Conservation (phyloP, 2,797 vertebrate genomes). For the Nannoperca australis region DNA sequence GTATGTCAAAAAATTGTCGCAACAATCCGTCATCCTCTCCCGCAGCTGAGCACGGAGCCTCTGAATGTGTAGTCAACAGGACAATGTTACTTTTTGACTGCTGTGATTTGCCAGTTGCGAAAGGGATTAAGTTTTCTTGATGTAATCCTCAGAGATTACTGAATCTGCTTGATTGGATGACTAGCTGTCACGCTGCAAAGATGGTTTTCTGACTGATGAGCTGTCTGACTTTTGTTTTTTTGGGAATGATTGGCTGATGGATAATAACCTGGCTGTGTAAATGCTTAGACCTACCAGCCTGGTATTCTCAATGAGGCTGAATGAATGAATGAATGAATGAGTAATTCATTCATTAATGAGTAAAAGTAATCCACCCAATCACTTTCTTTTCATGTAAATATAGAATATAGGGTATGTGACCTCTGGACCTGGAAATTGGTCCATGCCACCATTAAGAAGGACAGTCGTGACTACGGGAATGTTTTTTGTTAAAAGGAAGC, state of each 20-base stretch:
- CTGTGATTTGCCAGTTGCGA: slow-evolving; percentile 45
- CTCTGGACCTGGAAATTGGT: background rate
- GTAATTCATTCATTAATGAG: background rate
- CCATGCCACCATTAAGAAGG: background rate
- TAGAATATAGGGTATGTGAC: too few relatives aligned
- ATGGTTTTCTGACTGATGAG: slow-evolving; percentile 20
- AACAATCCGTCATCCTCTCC: slow-evolving; percentile 13
- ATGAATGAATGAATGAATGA: background rate
- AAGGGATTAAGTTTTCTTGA: slow-evolving; percentile 40
- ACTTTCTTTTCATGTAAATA: background rate
- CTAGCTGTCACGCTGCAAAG: background rate
- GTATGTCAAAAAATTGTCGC: slow-evolving; percentile 16
- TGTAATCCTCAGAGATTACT: slow-evolving; percentile 53
- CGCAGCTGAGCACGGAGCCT: background rate
- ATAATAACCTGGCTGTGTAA: background rate
- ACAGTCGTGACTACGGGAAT: background rate
- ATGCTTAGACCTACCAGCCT: background rate
- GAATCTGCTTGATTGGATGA: slow-evolving; percentile 31
- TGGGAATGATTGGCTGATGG: background rate
- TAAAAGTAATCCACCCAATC: background rate
- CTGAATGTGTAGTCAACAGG: background rate
- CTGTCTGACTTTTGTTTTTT: background rate
- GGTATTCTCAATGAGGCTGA: background rate
- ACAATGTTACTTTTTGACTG: slow-evolving; percentile 29
- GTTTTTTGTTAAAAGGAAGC: background rate